Evolutionary conservation across 2,888 invertebrate species (phyloP), one percentile per base, ranked within the genome.

Genomic region (Capitulum mitella): DNA sequence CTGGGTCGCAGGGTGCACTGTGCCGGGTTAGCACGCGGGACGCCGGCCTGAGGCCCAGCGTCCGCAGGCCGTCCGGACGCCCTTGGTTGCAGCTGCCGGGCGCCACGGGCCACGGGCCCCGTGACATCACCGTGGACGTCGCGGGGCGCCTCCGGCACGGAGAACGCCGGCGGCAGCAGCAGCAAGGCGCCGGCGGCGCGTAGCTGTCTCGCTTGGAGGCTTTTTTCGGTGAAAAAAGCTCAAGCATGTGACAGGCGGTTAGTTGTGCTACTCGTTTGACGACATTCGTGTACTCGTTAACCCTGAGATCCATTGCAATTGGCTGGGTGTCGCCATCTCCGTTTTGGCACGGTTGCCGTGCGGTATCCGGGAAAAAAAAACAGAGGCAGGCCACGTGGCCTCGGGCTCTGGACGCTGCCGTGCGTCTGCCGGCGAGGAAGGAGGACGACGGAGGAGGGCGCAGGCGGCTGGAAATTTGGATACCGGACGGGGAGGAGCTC

Each of bases 271-370:
- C 32, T 14, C 6, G 32, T n/a, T 61, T 10, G 61, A 61, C 32
- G 32, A 32, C 32, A 16, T n/a, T 54, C 22, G n/a, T 61, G 61
- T 61, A 32, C 61, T 61, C n/a, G 32, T 32, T 32, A 58, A 32
- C 61, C 61, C 61, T 61, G 61, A 61, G 61, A 61, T 61, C 61
- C 61, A 61, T 61, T 32, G 6, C 61, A n/a, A 16, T 61, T 61
- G 32, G 32, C 32, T 10, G n/a, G 32, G 32, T 61, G 61, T 32
- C 12, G 61, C 16, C 61, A 1, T 12, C 14, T 16, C 61, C n/a
- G 61, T 14, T 16, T 10, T 14, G 32, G 32, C 51, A 14, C 22
- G 51, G 22, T 14, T 3, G 51, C 51, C 19, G 51, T 3, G 51
- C 51, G 10, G 22, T 3, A 14, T 51, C 51, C 51, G 22, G 19